Base-by-base conservation (phyloP, 2,888 invertebrate species). In the Ochropacha duplaris region DNA sequence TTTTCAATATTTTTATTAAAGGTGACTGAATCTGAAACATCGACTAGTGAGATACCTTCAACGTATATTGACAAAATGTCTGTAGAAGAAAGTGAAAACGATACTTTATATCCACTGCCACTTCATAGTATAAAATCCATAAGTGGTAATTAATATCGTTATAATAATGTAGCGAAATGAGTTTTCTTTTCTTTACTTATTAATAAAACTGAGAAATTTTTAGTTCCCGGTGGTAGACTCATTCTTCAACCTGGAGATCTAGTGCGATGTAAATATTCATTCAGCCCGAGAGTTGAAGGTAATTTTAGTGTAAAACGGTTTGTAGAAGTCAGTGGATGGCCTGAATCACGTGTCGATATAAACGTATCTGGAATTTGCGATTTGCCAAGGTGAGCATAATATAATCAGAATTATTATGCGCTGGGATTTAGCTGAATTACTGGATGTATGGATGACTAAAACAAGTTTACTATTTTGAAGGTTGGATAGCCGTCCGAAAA, bases 291-390 rank as follows among this genome's bases (percentile, higher is more conserved):
- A 74, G 58, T 68, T 1, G 92, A 92, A 77, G 92, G 92, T 1
- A 85, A 74, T 60, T 92, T 85, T 59, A 81, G 67, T 59, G 76
- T 88, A 0, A 90, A 85, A 73, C 80, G 91, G 28, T 92, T 76
- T 65, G 84, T 90, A 5, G 91, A 92, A 84, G 91, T 92, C 1
- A 79, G 76, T 56, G 92, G 92, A 1, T 92, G 92, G 92, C 92
- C 92, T 0, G 84, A 87, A 36, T 92, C 92, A 4, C 81, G 90
- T 66, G 76, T 81, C 2, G 83, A 84, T 49, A 80, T 92, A 3
- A 83, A 80, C 56, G 83, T 87, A 12, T 74, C 65, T 36, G 92
- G 88, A 50, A 87, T 88, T 66, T 92, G 90, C 68, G 92, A 92
- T 65, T 64, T 92, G 50, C 92, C 92, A 22, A 88, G 91, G 92